Conservation (phyloP, 2,113 vertebrate genomes). For the Actenoides lindsayi region DNA sequence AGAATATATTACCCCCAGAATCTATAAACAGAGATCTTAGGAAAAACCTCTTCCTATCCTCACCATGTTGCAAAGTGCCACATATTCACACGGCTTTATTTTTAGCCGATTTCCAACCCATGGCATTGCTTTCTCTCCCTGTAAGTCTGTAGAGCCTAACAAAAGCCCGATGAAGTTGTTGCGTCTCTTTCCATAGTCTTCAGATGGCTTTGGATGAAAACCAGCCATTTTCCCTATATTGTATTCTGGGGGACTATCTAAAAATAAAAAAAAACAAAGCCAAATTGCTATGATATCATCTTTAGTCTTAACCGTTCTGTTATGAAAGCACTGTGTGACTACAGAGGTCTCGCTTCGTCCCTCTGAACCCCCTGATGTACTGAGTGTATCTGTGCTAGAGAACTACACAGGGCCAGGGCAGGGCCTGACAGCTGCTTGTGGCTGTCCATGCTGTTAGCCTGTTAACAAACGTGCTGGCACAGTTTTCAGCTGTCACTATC, state of each 20-base stretch:
- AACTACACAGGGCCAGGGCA: neutral
- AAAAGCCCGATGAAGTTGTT: neutral
- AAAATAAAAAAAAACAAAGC: neutral
- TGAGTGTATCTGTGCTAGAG: neutral
- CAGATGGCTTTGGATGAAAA: neutral
- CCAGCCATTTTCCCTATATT: fast-evolving
- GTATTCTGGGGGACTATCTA: neutral
- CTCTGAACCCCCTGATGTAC: fast-evolving
- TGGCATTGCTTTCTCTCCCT: neutral
- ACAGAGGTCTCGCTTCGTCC: neutral
- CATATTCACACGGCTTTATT: neutral
- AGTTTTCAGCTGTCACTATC: neutral
- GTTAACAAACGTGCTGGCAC: neutral
- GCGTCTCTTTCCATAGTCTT: neutral
- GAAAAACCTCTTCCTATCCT: neutral
- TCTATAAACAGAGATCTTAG: neutral
- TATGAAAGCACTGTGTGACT: neutral
- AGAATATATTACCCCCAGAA: neutral
- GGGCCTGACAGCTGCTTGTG: neutral
- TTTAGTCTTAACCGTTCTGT: neutral
- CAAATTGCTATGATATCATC: neutral
- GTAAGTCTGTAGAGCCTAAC: neutral
- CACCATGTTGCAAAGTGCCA: neutral
- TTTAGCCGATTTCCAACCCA: neutral
- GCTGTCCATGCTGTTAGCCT: neutral